Base-by-base conservation (phyloP, 2,888 invertebrate genomes). In the Zeuzera pyrina region DNA sequence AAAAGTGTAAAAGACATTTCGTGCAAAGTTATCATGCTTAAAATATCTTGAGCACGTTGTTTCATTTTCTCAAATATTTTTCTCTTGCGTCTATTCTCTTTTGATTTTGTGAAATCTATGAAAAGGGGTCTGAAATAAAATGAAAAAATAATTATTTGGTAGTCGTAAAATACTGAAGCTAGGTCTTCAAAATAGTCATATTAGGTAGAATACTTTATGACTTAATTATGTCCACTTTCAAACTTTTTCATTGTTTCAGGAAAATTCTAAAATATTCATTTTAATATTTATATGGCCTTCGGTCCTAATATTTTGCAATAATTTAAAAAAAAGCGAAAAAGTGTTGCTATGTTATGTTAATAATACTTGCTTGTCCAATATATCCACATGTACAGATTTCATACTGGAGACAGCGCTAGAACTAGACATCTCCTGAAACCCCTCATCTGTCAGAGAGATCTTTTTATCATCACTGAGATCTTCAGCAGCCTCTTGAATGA, bases 391-490 rank as follows among this genome's bases (percentile, higher is more conserved):
- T 3, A 63, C 43, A 2, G 60, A 62, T 38, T 49, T 60, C 36
- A 77, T 63, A 12, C 25, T 25, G 25, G 25, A 14, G 8, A 8
- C n/a, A 14, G 14, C 15, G 15, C 28, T 28, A 12, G 7, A 10
- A 15, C 26, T 38, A 25, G 71, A 72, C 76, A 78, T 76, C 28
- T 83, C 81, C 35, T 76, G 77, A 28, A 81, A 83, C 0, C 81
- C 81, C 31, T 83, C 81, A 14, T 83, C 81, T 1, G 71, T 63
- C 3, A 81, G 52, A 0, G 76, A 79, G 3, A 45, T 42, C 16
- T 54, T 63, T 39, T 70, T 70, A 8, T 64, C 47, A 8, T 40
- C 57, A 1, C 36, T 42, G 0, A 24, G 34, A 0, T 56, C 57
- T 30, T 78, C 77, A 0, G 52, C 27, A 3, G 47, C 62, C 37